These are phyloP conservation scores for Arothron firmamentum DNA, from an alignment of 2,113 vertebrate genomes.

Conservation along the genomic window DNA sequence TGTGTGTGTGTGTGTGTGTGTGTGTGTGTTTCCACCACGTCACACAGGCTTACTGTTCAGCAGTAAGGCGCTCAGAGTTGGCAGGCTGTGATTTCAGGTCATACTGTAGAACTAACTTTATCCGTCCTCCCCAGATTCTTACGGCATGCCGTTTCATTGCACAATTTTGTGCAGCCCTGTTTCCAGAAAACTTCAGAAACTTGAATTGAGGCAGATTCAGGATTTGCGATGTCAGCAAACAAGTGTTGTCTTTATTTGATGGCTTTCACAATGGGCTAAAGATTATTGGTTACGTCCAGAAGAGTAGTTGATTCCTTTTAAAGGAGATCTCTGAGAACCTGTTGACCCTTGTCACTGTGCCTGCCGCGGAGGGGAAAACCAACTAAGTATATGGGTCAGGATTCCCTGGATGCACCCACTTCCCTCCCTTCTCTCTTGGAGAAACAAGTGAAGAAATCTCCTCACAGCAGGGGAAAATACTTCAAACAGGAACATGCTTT, in stretches of 20 bases:
- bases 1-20: neutral
- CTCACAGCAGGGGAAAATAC: too few species aligned
- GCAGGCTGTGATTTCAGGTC: conserved; percentile 1
- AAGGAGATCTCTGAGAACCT: conserved; percentile 49
- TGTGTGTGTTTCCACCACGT: conserved; percentile 3
- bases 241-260: conserved; percentile 15
- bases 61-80: neutral
- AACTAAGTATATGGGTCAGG: conserved; percentile 38
- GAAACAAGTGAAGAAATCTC: too few species aligned
- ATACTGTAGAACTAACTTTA: neutral
- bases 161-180: conserved; percentile 20
- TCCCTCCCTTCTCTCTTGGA: too few species aligned
- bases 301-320: conserved; percentile 49
- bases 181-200: conserved; percentile 25
- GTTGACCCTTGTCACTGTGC: conserved; percentile 40
- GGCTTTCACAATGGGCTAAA: conserved; percentile 21
- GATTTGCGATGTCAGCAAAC: conserved; percentile 16
- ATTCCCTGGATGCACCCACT: conserved; percentile 41
- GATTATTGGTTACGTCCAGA: conserved; percentile 28
- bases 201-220: conserved; percentile 10
- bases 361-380: conserved; percentile 1
- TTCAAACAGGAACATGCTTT: too few species aligned
- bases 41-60: neutral
- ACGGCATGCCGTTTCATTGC: neutral
- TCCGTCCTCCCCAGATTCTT: neutral